These are phyloP conservation scores for Pseudochromis fuscus DNA, from an alignment of 2,797 vertebrate genomes.

Conservation along the genomic window DNA sequence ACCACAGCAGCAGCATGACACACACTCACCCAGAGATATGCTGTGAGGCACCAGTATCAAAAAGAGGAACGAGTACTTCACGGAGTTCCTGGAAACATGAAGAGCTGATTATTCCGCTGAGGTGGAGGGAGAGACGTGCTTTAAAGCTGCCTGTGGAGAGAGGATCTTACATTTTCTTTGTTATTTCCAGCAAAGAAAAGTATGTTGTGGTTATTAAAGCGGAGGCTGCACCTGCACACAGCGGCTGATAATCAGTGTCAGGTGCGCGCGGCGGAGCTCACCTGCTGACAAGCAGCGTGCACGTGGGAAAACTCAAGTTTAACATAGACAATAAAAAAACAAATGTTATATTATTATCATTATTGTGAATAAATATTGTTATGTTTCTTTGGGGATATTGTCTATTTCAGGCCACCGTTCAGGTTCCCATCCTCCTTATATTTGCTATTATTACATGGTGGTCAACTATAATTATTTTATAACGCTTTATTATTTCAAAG, in stretches of 20 bases:
- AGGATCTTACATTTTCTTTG: constrained; percentile 60
- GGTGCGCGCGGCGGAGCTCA: constrained; percentile 53
- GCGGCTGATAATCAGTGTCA: constrained; percentile 58
- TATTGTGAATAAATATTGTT: too few species aligned
- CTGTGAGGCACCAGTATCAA: constrained; percentile 49
- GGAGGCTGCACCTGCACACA: not conserved
- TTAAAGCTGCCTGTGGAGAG: rapidly evolving
- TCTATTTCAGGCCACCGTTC: too few species aligned
- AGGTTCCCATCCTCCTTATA: too few species aligned
- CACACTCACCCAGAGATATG: constrained; percentile 70
- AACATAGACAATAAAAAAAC: too few species aligned
- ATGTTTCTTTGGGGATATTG: too few species aligned
- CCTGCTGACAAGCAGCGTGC: constrained; percentile 10
- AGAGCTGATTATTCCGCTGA: not conserved
- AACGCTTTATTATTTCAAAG: too few species aligned
- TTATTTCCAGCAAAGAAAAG: constrained; percentile 4
- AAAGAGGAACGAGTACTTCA: constrained; percentile 52
- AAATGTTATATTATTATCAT: too few species aligned
- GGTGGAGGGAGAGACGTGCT: rapidly evolving
- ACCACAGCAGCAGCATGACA: too few species aligned
- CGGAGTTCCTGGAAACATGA: constrained; percentile 62
- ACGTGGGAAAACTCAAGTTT: too few species aligned
- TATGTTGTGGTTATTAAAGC: constrained; percentile 11
- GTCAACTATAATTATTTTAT: too few species aligned
- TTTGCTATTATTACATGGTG: too few species aligned